A percentile compares a stretch with the other conserved stretches of the same genome.
These are phyloP conservation scores for Hemaris fuciformis DNA, from an alignment of 2,888 invertebrate genomes.

Conservation along the genomic window DNA sequence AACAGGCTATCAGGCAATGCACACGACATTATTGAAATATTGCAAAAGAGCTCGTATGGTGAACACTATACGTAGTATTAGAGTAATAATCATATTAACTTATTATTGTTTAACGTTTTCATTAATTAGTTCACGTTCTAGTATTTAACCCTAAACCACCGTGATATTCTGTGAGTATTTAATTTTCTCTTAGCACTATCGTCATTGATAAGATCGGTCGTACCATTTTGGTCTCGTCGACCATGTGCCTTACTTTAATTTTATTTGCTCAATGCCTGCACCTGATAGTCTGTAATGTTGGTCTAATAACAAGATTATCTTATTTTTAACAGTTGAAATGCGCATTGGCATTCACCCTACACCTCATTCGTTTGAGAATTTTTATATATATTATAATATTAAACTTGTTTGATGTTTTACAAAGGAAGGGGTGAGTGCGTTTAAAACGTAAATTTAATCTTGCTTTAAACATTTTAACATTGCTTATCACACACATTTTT, in stretches of 20 bases:
- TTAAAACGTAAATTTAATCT: slow-evolving; percentile 1
- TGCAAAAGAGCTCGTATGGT: neutral
- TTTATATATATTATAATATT: neutral
- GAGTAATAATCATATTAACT: slow-evolving; percentile 10
- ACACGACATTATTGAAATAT: slow-evolving; percentile 18
- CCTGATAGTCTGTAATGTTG: slow-evolving; percentile 59
- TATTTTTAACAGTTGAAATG: neutral
- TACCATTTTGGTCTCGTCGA: slow-evolving; percentile 57
- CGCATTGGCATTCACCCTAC: slow-evolving; percentile 17
- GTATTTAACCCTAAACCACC: slow-evolving; percentile 46
- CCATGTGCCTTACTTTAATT: slow-evolving; percentile 73
- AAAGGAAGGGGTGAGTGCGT: neutral
- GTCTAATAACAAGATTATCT: slow-evolving; percentile 5
- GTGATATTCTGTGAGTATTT: slow-evolving; percentile 45
- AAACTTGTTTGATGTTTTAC: neutral
- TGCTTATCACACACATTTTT: slow-evolving; percentile 1
- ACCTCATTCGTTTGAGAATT: neutral
- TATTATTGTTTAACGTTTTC: slow-evolving; percentile 15
- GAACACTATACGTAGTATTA: slow-evolving; percentile 2
- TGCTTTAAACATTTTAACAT: slow-evolving; percentile 10
- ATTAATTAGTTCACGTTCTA: slow-evolving; percentile 28
- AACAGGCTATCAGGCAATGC: slow-evolving; percentile 62
- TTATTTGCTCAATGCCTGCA: slow-evolving; percentile 69
- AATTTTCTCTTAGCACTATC: slow-evolving; percentile 29
- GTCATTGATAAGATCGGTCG: slow-evolving; percentile 29